These are phyloP conservation scores for Calonectris borealis DNA, from an alignment of 2,113 vertebrate genomes.

Conservation along the genomic window DNA sequence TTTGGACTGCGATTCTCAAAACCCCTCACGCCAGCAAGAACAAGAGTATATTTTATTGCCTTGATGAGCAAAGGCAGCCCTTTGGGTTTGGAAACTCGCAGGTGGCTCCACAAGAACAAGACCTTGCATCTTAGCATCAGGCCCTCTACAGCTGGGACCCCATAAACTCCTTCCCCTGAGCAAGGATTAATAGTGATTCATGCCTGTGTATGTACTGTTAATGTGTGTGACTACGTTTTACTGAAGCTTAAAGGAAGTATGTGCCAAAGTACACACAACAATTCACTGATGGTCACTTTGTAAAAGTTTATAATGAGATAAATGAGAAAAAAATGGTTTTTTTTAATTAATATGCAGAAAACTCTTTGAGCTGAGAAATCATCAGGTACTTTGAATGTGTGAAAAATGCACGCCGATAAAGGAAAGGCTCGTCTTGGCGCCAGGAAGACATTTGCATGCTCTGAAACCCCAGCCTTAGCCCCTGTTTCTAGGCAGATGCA, in stretches of 20 bases:
- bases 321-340: slow-evolving; percentile 46
- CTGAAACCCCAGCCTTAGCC: background rate
- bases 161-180: background rate
- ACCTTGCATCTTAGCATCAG: background rate
- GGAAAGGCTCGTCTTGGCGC: background rate
- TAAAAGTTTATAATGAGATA: slow-evolving; percentile 35
- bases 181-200: background rate
- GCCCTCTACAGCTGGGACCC: background rate
- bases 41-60: background rate
- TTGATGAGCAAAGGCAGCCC: slow-evolving; percentile 3
- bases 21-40: background rate
- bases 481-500: background rate
- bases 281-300: background rate
- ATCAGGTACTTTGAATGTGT: background rate
- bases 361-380: background rate
- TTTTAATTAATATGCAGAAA: slow-evolving; percentile 54
- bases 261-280: background rate
- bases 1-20: background rate
- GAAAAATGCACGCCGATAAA: background rate
- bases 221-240: background rate
- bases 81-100: background rate
- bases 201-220: background rate
- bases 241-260: background rate
- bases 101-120: background rate
- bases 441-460: background rate